Base-by-base conservation (phyloP, 2,113 vertebrate genomes). In the Plotosus lineatus region DNA sequence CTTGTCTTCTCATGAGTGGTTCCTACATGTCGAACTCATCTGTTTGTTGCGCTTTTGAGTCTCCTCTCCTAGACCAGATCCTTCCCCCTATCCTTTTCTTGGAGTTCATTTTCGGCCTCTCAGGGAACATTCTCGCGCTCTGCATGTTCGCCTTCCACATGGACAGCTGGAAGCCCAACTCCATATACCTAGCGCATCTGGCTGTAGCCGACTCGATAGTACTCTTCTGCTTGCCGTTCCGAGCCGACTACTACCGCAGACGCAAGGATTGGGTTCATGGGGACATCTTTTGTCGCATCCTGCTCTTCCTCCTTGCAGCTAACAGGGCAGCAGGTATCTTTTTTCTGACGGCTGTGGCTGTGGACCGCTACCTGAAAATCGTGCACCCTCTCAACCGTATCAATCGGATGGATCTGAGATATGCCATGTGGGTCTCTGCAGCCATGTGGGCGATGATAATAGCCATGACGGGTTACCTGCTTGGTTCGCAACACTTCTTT, bases 321-420 rank as follows among this genome's bases (percentile, higher is more conserved):
- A 92, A 92, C 87, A 90, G 94, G 3, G 89, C 92, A 0, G 92
- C 92, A 0, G 92, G 93, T 9, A 93, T 95, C 83, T 90, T 94
- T 84, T 95, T 95, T 84, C 89, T 95, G n/a, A 94, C 93, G 0
- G 90, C 93, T 0, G 93, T 94, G 56, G 91, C 94, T 0, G 89
- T 94, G 0, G 93, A 94, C 78, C 91, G 93, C 2, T 94, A 94
- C 88, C 85, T 92, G 8, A 93, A 92, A 85, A 94, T 95, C 0
- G 90, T 95, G 23, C 91, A 92, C 79, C 93, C 94, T 0, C 28
- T 81, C 28, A 87, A 89, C 83, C 75, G 42, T 1, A 86, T 94
- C 78, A 94, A 94, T 84, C 84, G 51, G 0, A 87, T 93, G 88
- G 88, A 88, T 4, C 58, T 93, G n/a, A 73, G 53, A 48, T 91